phyloP scores from a whole-genome alignment of 2,113 vertebrate genomes.

The Lophochroa leadbeateri region DNA sequence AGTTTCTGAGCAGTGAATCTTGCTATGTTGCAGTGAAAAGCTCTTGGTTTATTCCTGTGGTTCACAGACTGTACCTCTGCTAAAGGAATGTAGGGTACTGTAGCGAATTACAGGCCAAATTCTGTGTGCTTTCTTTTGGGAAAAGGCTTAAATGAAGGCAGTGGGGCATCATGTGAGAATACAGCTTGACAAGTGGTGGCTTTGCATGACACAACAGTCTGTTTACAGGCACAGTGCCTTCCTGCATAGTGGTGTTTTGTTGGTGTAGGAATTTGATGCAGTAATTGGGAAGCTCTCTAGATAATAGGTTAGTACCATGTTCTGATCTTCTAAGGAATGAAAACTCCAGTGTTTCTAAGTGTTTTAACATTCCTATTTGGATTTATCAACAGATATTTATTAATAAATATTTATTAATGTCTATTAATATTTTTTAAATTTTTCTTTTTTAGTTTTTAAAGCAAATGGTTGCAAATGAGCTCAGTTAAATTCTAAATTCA shows the following conservation, averaged over 20 bases:
- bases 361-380: background rate
- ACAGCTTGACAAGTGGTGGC: background rate
- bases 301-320: background rate
- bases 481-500: background rate
- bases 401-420: background rate
- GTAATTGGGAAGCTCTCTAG: background rate
- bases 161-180: background rate
- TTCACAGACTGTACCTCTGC: background rate
- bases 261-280: background rate
- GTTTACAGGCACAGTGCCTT: background rate
- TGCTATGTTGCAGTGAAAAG: background rate
- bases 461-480: background rate
- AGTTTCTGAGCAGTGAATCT: background rate
- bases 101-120: background rate
- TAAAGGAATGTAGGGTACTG: background rate
- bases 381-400: background rate
- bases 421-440: background rate
- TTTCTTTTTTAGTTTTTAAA: background rate
- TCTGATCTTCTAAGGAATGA: background rate
- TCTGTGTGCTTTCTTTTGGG: background rate
- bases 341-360: background rate
- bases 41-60: background rate
- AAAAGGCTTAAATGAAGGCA: background rate
- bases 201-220: background rate
- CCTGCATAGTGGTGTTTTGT: background rate